Conservation (phyloP, 2,888 invertebrate species). For the Deilephila elpenor region DNA sequence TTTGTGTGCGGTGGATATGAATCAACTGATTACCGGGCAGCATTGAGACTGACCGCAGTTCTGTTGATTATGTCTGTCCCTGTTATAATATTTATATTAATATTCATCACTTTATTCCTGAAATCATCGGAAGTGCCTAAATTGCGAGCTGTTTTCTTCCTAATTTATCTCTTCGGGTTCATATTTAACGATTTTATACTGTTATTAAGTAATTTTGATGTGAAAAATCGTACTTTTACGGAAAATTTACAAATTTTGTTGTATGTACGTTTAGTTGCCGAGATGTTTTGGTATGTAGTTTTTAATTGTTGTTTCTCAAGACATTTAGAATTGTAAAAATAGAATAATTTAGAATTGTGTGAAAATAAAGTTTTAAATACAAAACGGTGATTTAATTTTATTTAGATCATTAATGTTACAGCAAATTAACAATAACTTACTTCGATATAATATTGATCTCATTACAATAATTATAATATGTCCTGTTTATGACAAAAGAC, state of each 20-base stretch:
- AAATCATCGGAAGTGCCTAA: slow-evolving; percentile 35
- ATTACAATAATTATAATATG: no score
- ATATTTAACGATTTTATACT: slow-evolving; percentile 41
- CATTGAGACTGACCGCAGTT: slow-evolving; percentile 41
- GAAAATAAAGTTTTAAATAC: no score
- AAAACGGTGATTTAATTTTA: no score
- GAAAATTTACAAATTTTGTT: slow-evolving; percentile 35
- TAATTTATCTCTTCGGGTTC: slow-evolving; percentile 39
- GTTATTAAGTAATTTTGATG: slow-evolving; percentile 41
- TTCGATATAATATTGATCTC: no score
- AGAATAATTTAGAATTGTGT: not conserved
- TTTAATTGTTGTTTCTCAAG: slow-evolving; percentile 35
- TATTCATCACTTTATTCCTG: slow-evolving; percentile 35
- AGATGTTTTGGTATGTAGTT: slow-evolving; percentile 42
- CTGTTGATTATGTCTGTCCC: slow-evolving; percentile 44
- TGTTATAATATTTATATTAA: slow-evolving; percentile 35
- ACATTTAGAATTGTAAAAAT: slow-evolving; percentile 10
- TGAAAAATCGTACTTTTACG: not conserved
- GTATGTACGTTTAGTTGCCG: slow-evolving; percentile 36
- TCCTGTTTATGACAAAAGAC: no score
- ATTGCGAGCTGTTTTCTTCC: slow-evolving; percentile 38
- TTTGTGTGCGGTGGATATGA: not conserved
- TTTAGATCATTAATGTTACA: no score
- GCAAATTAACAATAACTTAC: no score
- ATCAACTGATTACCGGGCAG: slow-evolving; percentile 19